Evolutionary conservation across 2,888 invertebrate genomes (phyloP).

Genomic region (Sminthurides aquaticus): DNA sequence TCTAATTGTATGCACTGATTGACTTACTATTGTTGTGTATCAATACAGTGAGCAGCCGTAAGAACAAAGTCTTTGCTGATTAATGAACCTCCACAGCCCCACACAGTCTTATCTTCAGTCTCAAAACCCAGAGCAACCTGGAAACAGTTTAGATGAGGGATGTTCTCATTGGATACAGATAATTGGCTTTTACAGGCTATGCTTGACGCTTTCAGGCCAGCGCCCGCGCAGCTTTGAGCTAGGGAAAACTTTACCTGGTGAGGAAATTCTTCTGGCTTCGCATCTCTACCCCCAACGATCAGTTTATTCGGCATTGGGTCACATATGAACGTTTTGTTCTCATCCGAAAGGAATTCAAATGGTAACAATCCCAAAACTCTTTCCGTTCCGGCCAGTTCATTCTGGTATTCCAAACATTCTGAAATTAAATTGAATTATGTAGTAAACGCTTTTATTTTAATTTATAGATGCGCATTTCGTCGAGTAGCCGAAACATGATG

Average conservation of each 20-base stretch:
- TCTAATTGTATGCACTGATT: background rate
- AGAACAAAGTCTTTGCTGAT: constrained; percentile 39
- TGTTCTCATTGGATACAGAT: too few species aligned
- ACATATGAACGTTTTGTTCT: background rate
- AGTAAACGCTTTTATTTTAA: background rate
- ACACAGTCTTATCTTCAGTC: constrained; percentile 11
- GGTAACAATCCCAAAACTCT: background rate
- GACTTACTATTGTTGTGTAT: constrained; percentile 16
- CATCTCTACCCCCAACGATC: constrained; percentile 22
- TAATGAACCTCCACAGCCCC: constrained; percentile 40
- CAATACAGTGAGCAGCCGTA: constrained; percentile 40
- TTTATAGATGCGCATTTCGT: too few species aligned
- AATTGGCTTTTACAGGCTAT: too few species aligned
- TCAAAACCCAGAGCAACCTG: constrained; percentile 38
- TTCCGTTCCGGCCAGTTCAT: background rate
- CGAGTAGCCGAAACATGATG: background rate
- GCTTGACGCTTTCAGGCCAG: too few species aligned
- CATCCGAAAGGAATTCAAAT: background rate
- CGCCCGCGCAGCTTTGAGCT: too few species aligned
- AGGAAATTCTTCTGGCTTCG: constrained; percentile 31
- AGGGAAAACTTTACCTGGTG: constrained; percentile 31
- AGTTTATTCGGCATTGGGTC: constrained; percentile 3
- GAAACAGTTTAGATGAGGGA: too few species aligned
- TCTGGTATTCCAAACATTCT: constrained; percentile 17
- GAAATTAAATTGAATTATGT: background rate